Percentiles rank a stretch among this genome's conserved stretches.
Evolutionary conservation across 2,113 vertebrate genomes (phyloP).

Genomic region (Nothocercus julius): DNA sequence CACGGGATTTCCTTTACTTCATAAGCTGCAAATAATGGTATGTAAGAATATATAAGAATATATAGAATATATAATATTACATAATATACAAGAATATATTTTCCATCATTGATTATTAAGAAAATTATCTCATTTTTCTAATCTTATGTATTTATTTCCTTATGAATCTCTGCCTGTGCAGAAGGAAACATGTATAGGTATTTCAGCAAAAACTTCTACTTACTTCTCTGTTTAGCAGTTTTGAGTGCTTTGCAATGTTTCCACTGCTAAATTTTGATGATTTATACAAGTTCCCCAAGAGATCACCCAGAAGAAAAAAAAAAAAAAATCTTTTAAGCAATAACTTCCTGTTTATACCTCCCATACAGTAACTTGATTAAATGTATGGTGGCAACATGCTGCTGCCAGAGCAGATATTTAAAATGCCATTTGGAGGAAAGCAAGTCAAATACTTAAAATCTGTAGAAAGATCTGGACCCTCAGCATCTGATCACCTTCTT

Average conservation of each 20-base stretch:
- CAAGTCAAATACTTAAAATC: neutral
- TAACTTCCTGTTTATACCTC: neutral
- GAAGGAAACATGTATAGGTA: neutral
- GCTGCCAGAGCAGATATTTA: neutral
- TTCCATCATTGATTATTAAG: neutral
- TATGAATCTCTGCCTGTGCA: neutral
- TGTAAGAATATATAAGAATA: neutral
- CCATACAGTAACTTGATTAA: neutral
- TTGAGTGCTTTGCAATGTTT: neutral
- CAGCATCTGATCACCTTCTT: neutral
- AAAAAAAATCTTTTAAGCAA: neutral
- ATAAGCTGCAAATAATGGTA: neutral
- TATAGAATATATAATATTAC: too few relatives aligned
- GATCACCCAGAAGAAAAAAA: neutral
- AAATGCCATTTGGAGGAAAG: neutral
- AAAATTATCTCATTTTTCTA: neutral
- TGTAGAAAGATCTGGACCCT: neutral
- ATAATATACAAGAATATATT: neutral
- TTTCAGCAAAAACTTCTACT: neutral
- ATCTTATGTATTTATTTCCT: neutral
- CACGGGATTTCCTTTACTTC: neutral
- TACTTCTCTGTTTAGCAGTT: neutral
- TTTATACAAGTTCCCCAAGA: neutral
- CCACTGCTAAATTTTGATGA: accelerated
- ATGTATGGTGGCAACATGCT: neutral